phyloP scores from a whole-genome alignment of 2,888 invertebrate genomes.

The Drosophila meridionalis region DNA sequence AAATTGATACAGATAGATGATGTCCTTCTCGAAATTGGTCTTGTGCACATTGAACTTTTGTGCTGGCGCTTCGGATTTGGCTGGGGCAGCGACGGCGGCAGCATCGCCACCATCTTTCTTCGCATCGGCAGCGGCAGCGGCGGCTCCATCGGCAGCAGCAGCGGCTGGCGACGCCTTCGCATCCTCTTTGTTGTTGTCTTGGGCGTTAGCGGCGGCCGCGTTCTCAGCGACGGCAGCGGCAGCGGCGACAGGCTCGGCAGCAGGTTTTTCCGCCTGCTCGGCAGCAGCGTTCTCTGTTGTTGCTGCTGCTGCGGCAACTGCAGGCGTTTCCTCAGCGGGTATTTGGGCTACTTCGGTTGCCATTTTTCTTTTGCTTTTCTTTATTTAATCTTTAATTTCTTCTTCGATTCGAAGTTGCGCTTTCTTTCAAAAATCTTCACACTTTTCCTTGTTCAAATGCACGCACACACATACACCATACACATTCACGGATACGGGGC shows the following conservation, averaged over 20 bases:
- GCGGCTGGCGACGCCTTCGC: conserved; percentile 84
- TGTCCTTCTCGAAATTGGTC: conserved; percentile 94
- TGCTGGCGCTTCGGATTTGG: conserved; percentile 88
- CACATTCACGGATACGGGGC: conserved; percentile 52
- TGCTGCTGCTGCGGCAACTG: conserved; percentile 82
- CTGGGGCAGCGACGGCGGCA: conserved; percentile 85
- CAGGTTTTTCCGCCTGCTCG: conserved; percentile 65
- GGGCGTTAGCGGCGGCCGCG: conserved; percentile 81
- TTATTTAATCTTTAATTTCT: conserved; percentile 35
- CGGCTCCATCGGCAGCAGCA: conserved; percentile 62
- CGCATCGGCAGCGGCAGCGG: conserved; percentile 81
- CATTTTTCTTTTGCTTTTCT: conserved; percentile 86
- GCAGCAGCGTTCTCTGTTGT: conserved; percentile 78
- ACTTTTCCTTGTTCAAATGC: conserved; percentile 78
- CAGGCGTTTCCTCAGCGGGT: conserved; percentile 85
- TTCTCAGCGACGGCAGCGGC: conserved; percentile 55
- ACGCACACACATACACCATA: conserved; percentile 66
- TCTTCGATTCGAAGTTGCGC: conserved; percentile 56
- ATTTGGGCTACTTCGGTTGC: conserved; percentile 89
- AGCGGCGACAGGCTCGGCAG: conserved; percentile 83
- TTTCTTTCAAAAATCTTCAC: conserved; percentile 69
- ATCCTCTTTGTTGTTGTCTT: conserved; percentile 86
- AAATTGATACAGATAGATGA: conserved; percentile 97
- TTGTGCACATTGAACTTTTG: conserved; percentile 94
- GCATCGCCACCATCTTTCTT: conserved; percentile 86